Evolutionary conservation across 2,888 invertebrate genomes (phyloP), one percentile per base, ranked within the genome.

Genomic region (Kuschelorhynchus macadamiae): DNA sequence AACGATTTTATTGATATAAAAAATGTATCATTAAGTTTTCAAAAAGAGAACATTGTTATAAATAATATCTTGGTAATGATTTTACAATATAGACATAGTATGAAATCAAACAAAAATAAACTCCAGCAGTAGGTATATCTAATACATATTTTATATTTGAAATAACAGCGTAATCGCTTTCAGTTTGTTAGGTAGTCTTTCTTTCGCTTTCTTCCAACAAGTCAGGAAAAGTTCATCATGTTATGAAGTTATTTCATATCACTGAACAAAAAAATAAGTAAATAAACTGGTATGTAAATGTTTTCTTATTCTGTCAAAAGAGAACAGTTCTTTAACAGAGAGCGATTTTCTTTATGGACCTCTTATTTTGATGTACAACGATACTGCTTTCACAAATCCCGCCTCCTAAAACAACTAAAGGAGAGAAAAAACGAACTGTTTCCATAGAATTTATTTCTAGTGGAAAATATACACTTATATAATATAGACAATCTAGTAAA

Each of bases 1-100:
- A 44, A 52, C 57, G 59, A 65, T 65, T 65, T 65, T 57, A 57
- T 53, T 65, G 50, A 52, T 64, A 56, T n/a, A 57, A 52, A 65
- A 65, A 65, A 52, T 59, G 33, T 57, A 33, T 57, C 50, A 59
- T 65, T 63, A 63, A 55, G 44, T 49, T 47, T 63, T 63, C 63
- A 63, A 56, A 49, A 53, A 39, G 57, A 65, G 57, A 65, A 65
- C 65, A 46, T 65, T 50, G 50, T 65, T 59, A 50, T 42, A 52
- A 65, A 57, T 65, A 50, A 65, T 50, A 36, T 52, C 25, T 44
- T 59, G 17, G 39, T 63, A 63, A 56, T 63, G 55, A 56, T 46
- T 41, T n/a, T 4, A 47, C 30, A 32, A 36, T 49, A 49, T 56
- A 49, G 56, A 41, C 56, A 56, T 49, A 46, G 12, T 49, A 32